A percentile compares a stretch with the other conserved stretches of the same genome.
Conservation (phyloP, 2,888 invertebrate species). For the Megamerina dolium region DNA sequence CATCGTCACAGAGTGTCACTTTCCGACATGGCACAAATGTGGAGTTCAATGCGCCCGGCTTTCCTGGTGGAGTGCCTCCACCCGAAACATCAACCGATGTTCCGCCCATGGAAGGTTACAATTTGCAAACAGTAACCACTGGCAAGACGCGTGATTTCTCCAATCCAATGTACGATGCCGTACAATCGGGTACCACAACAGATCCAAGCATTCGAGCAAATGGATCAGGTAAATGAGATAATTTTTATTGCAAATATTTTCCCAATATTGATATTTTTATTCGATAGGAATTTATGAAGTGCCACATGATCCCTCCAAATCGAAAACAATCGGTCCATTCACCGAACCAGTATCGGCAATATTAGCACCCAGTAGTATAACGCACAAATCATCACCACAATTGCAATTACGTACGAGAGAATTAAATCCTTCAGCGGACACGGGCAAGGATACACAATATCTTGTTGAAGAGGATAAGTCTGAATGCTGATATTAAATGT, state of each 20-base stretch:
- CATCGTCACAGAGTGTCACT: slow-evolving; percentile 85
- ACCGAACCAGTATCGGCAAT: slow-evolving; percentile 65
- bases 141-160: slow-evolving; percentile 84
- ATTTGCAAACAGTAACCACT: slow-evolving; percentile 66
- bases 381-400: slow-evolving; percentile 70
- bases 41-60: slow-evolving; percentile 67
- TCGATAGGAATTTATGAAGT: slow-evolving; percentile 72
- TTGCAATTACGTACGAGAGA: slow-evolving; percentile 68
- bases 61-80: slow-evolving; percentile 42
- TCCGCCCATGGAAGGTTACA: slow-evolving; percentile 68
- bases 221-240: slow-evolving; percentile 51
- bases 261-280: slow-evolving; percentile 2
- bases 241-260: neutral
- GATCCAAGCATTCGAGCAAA: slow-evolving; percentile 57
- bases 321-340: slow-evolving; percentile 56
- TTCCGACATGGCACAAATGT: slow-evolving; percentile 92
- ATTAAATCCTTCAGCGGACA: slow-evolving; percentile 77
- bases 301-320: slow-evolving; percentile 65
- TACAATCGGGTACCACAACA: slow-evolving; percentile 57
- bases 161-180: slow-evolving; percentile 97
- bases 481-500: slow-evolving; percentile 51
- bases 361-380: slow-evolving; percentile 74
- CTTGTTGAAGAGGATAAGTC: slow-evolving; percentile 83
- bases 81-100: slow-evolving; percentile 43
- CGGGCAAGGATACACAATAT: slow-evolving; percentile 86